phyloP scores from a whole-genome alignment of 2,888 invertebrate species.

The Drosophila mercatorum region DNA sequence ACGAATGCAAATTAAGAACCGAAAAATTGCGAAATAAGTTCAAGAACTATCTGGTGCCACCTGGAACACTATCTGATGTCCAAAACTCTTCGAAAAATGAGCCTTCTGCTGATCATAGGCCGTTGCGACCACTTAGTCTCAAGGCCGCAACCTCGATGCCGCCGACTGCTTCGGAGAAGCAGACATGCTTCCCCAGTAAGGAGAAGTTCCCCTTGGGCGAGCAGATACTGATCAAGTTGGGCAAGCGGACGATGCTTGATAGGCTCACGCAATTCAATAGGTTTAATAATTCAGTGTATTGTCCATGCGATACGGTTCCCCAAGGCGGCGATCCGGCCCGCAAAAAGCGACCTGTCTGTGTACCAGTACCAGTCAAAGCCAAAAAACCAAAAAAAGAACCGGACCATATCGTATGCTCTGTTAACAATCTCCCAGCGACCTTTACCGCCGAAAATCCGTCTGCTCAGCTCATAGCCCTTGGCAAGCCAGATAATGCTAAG shows the following conservation, averaged over 20 bases:
- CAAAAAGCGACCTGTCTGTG: background rate
- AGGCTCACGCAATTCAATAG: background rate
- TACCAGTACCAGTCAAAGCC: background rate
- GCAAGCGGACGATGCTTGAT: background rate
- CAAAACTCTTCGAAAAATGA: no score
- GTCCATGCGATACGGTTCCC: background rate
- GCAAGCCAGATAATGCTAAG: background rate
- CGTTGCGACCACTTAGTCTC: no score
- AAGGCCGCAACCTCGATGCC: no score
- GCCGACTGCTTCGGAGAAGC: background rate
- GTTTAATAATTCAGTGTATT: background rate
- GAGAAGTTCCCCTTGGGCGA: slow-evolving; percentile 2
- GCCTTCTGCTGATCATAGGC: no score
- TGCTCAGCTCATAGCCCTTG: background rate
- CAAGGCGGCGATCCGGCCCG: background rate
- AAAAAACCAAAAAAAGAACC: background rate
- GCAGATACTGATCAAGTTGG: background rate
- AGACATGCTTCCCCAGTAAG: background rate
- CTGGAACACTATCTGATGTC: no score
- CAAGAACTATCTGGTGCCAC: no score
- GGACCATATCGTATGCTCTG: background rate
- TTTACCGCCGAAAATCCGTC: background rate
- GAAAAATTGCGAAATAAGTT: no score
- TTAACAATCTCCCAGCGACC: background rate
- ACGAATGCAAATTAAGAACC: no score